Evolutionary conservation across 2,888 invertebrate species (phyloP), one percentile per base, ranked within the genome.

Genomic region (Rhingia campestris): DNA sequence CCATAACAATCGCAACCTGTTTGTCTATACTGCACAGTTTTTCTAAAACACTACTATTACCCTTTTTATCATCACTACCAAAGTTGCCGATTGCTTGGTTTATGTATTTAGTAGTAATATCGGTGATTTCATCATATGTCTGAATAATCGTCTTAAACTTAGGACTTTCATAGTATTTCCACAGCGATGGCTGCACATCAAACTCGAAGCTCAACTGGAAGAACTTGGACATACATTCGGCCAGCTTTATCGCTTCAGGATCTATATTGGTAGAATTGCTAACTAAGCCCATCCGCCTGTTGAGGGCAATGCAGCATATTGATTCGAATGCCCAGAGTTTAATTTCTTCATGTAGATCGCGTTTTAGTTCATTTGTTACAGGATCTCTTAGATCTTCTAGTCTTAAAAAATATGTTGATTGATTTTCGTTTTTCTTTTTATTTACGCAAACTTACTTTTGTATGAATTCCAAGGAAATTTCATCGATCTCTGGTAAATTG

Each of bases 1-100:
- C 94, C 94, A 95, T 95, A 81, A 94, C 92, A 41, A 93, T 88
- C 0, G 95, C 95, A 10, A 94, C 93, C 88, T 92, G 92, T 67
- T 93, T 93, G 87, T 95, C 94, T 5, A 94, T 92, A 10, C 92
- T 92, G 59, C 95, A 89, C 33, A 95, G 89, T 88, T 94, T 94
- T 89, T 95, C 94, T 72, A 95, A 90, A 12, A 95, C 92, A 87
- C 95, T 95, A 79, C 88, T 87, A 0, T 80, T 84, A 6, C 56
- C 67, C 2, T 59, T 3, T 3, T 59, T 75, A 0, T 10, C 22
- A 33, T 86, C 58, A 2, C 22, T 47, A 6, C 88, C 87, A 10
- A 90, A 86, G 1, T 88, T 86, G n/a, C 63, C 22, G 30, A 91
- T 89, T 0, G 92, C 92, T 53, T 88, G 88, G 14, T 91, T 89